These are phyloP conservation scores for Xestia rhomboidea DNA, from an alignment of 2,888 invertebrate genomes.

Conservation along the genomic window DNA sequence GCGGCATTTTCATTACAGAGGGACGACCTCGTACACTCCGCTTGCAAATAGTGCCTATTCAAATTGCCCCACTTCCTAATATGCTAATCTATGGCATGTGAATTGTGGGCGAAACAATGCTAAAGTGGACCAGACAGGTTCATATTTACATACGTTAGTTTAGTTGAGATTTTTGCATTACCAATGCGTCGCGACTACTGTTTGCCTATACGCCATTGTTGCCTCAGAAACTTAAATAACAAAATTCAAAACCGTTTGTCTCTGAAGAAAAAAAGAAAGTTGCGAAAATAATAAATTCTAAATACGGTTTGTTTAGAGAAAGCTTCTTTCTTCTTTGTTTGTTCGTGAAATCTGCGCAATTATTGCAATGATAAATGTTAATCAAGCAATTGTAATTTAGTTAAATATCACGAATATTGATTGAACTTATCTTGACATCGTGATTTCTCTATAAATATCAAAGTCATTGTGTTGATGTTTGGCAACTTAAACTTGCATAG, in stretches of 20 bases:
- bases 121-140: conserved; percentile 80
- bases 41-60: conserved; percentile 75
- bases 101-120: conserved; percentile 85
- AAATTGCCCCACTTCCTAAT: conserved; percentile 87
- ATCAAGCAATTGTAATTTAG: conserved; percentile 56
- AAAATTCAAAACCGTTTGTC: conserved; percentile 69
- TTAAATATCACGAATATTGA: conserved; percentile 55
- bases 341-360: conserved; percentile 59
- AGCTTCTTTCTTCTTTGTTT: conserved; percentile 60
- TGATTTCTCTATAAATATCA: conserved; percentile 49
- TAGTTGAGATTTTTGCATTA: conserved; percentile 76
- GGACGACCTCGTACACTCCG: conserved; percentile 64
- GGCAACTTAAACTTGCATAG: too few relatives aligned
- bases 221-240: conserved; percentile 62
- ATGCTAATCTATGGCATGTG: conserved; percentile 85
- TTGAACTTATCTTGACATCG: conserved; percentile 47
- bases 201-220: conserved; percentile 66
- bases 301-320: conserved; percentile 67
- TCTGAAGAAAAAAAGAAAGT: conserved; percentile 70
- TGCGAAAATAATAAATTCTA: conserved; percentile 63
- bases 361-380: conserved; percentile 59
- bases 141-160: conserved; percentile 78
- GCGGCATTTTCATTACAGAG: conserved; percentile 65
- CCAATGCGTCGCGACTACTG: conserved; percentile 67
- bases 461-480: conserved; percentile 33